Percentiles rank a stretch among this genome's conserved stretches.
Conservation (phyloP, 2,797 vertebrate species). For the Crocidura indochinensis region DNA sequence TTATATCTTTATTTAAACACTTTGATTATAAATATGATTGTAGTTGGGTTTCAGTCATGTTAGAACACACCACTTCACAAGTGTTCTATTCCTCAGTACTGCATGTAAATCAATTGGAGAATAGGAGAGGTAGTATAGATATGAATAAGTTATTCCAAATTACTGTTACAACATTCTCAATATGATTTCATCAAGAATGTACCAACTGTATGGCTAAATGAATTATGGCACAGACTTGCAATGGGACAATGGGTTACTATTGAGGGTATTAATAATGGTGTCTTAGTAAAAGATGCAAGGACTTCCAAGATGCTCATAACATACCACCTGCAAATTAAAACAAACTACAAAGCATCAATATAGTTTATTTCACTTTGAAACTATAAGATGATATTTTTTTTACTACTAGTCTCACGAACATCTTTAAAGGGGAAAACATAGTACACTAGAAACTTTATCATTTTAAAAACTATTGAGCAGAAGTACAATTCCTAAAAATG, state of each 20-base stretch:
- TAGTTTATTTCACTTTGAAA: slow-evolving; percentile 60
- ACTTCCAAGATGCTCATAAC: slow-evolving; percentile 64
- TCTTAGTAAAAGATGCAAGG: slow-evolving; percentile 64
- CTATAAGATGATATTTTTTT: slow-evolving; percentile 53
- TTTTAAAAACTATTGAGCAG: neutral
- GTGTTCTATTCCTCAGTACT: slow-evolving; percentile 68
- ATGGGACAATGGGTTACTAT: slow-evolving; percentile 34
- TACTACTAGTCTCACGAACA: slow-evolving; percentile 13
- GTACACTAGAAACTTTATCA: too few species aligned
- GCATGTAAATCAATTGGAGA: slow-evolving; percentile 71
- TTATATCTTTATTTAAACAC: too few species aligned
- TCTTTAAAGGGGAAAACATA: too few species aligned
- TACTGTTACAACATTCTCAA: slow-evolving; percentile 69
- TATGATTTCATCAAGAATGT: slow-evolving; percentile 69
- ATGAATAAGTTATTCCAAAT: slow-evolving; percentile 75
- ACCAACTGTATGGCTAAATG: slow-evolving; percentile 60
- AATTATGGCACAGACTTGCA: slow-evolving; percentile 54
- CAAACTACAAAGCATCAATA: slow-evolving; percentile 49
- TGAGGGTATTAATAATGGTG: slow-evolving; percentile 66
- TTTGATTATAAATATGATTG: too few species aligned
- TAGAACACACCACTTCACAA: too few species aligned
- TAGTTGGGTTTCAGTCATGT: too few species aligned
- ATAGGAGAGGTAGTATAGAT: slow-evolving; percentile 63
- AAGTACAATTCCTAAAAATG: neutral
- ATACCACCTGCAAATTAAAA: slow-evolving; percentile 46